Evolutionary conservation across 2,888 invertebrate genomes (phyloP).

Genomic region (Scaptomyza caliginosa): DNA sequence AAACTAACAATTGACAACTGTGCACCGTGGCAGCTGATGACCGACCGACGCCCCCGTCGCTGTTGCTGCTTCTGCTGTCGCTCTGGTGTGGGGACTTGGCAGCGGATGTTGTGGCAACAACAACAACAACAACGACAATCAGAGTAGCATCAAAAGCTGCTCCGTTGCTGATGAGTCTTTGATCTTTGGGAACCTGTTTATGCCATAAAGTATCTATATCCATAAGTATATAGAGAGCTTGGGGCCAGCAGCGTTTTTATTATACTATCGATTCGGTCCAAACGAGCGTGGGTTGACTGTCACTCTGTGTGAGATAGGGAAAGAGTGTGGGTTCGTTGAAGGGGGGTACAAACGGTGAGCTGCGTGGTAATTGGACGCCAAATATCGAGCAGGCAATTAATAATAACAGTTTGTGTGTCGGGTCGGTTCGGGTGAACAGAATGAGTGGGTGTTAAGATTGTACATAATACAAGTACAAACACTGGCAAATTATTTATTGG

Average conservation of each 20-base stretch:
- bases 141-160: slow-evolving; percentile 50
- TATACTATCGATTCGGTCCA: slow-evolving; percentile 34
- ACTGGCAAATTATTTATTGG: slow-evolving; percentile 29
- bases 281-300: slow-evolving; percentile 51
- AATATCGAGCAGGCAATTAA: slow-evolving; percentile 70
- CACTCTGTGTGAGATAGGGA: slow-evolving; percentile 3
- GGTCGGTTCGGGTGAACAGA: slow-evolving; percentile 31
- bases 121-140: slow-evolving; percentile 38
- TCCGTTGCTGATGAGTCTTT: slow-evolving; percentile 69
- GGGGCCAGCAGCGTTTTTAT: slow-evolving; percentile 37
- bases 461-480: slow-evolving; percentile 5
- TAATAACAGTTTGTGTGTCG: slow-evolving; percentile 65
- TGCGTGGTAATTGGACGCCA: slow-evolving; percentile 56
- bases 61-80: neutral
- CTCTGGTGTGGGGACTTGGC: slow-evolving; percentile 35
- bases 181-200: slow-evolving; percentile 71
- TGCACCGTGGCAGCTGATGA: slow-evolving; percentile 27
- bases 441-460: slow-evolving; percentile 62
- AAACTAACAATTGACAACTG: slow-evolving; percentile 36
- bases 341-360: slow-evolving; percentile 20
- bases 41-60: slow-evolving; percentile 41
- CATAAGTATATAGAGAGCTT: slow-evolving; percentile 42
- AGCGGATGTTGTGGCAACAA: slow-evolving; percentile 66
- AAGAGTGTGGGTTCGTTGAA: neutral
- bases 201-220: slow-evolving; percentile 58